Percentiles rank a stretch among this genome's conserved stretches.
Evolutionary conservation across 2,888 invertebrate genomes (phyloP).

Genomic region (Clitarchus hookeri): DNA sequence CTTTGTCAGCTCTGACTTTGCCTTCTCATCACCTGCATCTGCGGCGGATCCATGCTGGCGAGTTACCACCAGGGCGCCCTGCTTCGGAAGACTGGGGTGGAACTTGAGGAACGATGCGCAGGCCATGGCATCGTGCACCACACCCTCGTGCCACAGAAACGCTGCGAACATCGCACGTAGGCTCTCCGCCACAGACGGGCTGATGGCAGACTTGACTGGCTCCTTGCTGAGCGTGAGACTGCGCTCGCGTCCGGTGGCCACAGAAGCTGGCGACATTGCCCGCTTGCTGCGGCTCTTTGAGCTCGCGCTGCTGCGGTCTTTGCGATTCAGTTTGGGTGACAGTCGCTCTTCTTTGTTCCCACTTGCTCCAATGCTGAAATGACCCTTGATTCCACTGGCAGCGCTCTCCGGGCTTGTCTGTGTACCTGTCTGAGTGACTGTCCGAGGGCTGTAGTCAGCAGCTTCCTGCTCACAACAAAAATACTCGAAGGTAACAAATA

Average conservation of each 20-base stretch:
- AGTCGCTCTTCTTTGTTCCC: slow-evolving; percentile 59
- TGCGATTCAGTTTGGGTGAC: slow-evolving; percentile 61
- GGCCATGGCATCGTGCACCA: slow-evolving; percentile 97
- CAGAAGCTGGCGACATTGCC: slow-evolving; percentile 54
- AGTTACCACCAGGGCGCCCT: slow-evolving; percentile 75
- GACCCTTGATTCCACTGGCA: slow-evolving; percentile 55
- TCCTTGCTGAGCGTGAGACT: slow-evolving; percentile 53
- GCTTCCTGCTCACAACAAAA: slow-evolving; percentile 48
- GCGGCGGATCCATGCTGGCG: slow-evolving; percentile 52
- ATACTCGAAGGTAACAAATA: background rate
- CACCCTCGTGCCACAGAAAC: slow-evolving; percentile 95
- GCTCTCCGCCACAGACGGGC: slow-evolving; percentile 90
- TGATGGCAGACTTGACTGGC: slow-evolving; percentile 78
- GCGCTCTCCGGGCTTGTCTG: slow-evolving; percentile 70
- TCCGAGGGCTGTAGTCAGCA: slow-evolving; percentile 52
- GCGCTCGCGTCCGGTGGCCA: slow-evolving; percentile 26
- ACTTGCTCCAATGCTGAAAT: slow-evolving; percentile 65
- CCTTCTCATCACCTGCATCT: slow-evolving; percentile 51
- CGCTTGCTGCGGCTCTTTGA: slow-evolving; percentile 50
- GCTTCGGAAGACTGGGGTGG: slow-evolving; percentile 83
- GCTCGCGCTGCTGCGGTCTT: slow-evolving; percentile 58
- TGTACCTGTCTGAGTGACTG: slow-evolving; percentile 67
- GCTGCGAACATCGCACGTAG: slow-evolving; percentile 95
- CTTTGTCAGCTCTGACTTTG: slow-evolving; percentile 58
- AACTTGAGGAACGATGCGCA: slow-evolving; percentile 96